These are phyloP conservation scores for Cordilura impudica DNA, from an alignment of 2,888 invertebrate species.

Conservation along the genomic window DNA sequence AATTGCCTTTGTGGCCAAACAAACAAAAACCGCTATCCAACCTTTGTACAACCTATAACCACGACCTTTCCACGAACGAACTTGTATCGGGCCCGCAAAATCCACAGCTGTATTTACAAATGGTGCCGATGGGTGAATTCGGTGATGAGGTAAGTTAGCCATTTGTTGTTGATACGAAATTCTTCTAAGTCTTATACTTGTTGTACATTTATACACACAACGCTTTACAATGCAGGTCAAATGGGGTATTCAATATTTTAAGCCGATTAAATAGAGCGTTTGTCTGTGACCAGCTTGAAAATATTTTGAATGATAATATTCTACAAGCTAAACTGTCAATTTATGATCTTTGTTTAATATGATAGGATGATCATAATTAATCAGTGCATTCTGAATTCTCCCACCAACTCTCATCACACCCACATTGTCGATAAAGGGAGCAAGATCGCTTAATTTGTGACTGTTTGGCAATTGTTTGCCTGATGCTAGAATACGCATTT, in stretches of 20 bases:
- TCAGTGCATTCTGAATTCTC: slow-evolving; percentile 50
- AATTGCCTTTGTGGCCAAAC: slow-evolving; percentile 66
- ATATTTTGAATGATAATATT: slow-evolving; percentile 45
- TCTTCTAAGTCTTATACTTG: slow-evolving; percentile 37
- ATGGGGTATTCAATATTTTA: slow-evolving; percentile 46
- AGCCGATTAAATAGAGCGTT: slow-evolving; percentile 49
- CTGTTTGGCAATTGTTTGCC: slow-evolving; percentile 24
- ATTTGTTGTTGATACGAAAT: slow-evolving; percentile 56
- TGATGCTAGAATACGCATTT: slow-evolving; percentile 14
- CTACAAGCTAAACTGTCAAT: slow-evolving; percentile 39
- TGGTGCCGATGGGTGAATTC: slow-evolving; percentile 54
- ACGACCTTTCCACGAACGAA: slow-evolving; percentile 61
- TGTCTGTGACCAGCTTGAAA: slow-evolving; percentile 57
- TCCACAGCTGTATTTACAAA: slow-evolving; percentile 65
- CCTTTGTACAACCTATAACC: slow-evolving; percentile 64
- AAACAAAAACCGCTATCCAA: slow-evolving; percentile 67
- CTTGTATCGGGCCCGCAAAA: slow-evolving; percentile 63
- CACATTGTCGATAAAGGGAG: slow-evolving; percentile 53
- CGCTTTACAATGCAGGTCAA: slow-evolving; percentile 39
- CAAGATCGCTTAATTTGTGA: slow-evolving; percentile 37
- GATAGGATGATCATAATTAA: slow-evolving; percentile 55
- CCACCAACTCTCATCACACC: slow-evolving; percentile 60
- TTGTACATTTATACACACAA: slow-evolving; percentile 46
- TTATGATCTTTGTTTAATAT: slow-evolving; percentile 53
- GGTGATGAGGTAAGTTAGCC: slow-evolving; percentile 55